phyloP scores from a whole-genome alignment of 2,797 vertebrate genomes.

The Rhinichthys osculus region DNA sequence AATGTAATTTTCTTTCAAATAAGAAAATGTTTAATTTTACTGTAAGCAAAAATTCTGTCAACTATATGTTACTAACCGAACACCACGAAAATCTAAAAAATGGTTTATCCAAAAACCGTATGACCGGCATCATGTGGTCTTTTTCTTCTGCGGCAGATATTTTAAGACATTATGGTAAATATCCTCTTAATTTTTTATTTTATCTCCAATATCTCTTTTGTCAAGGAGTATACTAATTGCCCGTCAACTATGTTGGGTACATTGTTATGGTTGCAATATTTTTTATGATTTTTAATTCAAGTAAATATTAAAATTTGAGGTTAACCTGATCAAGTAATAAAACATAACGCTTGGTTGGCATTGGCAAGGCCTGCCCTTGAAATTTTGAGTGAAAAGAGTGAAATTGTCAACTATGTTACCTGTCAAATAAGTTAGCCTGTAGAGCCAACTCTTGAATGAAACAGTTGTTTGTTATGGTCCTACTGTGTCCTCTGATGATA shows the following conservation, averaged over 20 bases:
- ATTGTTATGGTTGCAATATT: background rate
- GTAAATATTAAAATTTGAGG: background rate
- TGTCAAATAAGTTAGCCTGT: background rate
- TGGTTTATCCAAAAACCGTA: too few species aligned
- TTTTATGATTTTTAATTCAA: background rate
- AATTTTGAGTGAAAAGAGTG: background rate
- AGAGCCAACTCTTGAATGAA: background rate
- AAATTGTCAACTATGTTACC: background rate
- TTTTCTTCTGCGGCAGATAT: background rate
- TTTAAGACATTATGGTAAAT: background rate
- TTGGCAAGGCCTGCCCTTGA: background rate
- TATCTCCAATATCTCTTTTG: background rate
- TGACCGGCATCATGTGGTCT: too few species aligned
- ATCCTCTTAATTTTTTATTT: background rate
- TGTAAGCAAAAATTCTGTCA: background rate
- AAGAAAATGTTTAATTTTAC: background rate
- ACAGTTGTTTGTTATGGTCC: background rate
- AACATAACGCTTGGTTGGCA: background rate
- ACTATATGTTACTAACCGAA: background rate
- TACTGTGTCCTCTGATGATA: background rate
- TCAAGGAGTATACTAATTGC: background rate
- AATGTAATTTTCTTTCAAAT: background rate
- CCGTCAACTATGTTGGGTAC: background rate
- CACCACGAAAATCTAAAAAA: background rate
- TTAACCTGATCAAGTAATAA: background rate